Base-by-base conservation (phyloP, 1,140 invertebrate species). In the Bombus soroeensis region DNA sequence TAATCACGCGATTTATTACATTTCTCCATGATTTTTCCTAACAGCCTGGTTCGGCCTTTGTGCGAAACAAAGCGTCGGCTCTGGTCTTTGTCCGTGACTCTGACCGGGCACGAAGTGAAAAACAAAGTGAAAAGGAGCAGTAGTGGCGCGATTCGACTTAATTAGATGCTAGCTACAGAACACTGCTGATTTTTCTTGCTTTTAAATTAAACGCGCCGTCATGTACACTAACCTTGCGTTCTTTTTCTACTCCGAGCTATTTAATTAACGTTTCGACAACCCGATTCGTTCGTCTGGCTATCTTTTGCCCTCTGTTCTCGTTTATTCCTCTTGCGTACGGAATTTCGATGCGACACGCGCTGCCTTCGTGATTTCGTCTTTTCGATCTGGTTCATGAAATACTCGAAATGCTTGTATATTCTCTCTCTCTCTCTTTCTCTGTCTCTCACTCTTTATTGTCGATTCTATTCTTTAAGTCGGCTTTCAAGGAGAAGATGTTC, bases 1-100 rank as follows among this genome's bases (percentile, higher is more conserved):
- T 91, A 91, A 92, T 92, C 89, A 90, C 86, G n/a, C 86, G 89
- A 91, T 89, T 91, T 91, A 90, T 91, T 91, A 90, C 90, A 88
- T 91, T 91, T 91, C 81, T 73, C 88, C 86, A 89, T 91, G 89
- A 91, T 91, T 89, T 89, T 91, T 90, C 82, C 83, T 53, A 74
- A 83, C 80, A 77, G 78, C 80, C 76, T 10, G 72, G 66, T 76
- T 62, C 73, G n/a, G 83, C 83, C 88, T 87, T 90, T 88, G 87
- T 91, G 81, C 86, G 70, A 86, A 87, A 91, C 89, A 89, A 91
- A 91, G 89, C 86, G 75, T 6, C 37, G 76, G 43, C 32, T 66
- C 43, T 41, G 83, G 77, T 88, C 89, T 90, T 90, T 90, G 89
- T 90, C 81, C 77, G 62, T 66, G 87, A 71, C 82, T 68, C 22